Conservation (phyloP, 2,113 vertebrate species). For the Smithornis capensis region DNA sequence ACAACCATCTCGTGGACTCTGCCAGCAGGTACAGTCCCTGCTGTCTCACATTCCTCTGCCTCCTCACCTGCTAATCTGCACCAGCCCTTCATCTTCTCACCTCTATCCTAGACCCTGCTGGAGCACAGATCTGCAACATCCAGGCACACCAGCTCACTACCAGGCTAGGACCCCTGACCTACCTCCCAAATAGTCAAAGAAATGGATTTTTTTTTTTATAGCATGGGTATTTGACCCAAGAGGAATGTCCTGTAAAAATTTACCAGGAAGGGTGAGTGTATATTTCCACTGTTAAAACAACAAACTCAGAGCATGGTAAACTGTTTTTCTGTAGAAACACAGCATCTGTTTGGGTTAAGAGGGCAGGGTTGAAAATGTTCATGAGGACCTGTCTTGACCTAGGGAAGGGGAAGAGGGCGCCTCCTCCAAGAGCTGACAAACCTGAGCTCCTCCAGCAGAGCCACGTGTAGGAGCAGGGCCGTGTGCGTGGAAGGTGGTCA, state of each 20-base stretch:
- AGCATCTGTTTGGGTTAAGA: not conserved
- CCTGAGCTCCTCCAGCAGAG: not conserved
- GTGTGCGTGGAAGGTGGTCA: not conserved
- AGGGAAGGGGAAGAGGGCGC: not conserved
- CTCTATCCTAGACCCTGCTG: not conserved
- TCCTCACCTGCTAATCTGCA: not conserved
- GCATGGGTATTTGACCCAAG: not conserved
- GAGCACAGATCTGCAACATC: not conserved
- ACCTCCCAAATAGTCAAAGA: not conserved
- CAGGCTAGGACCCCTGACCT: not conserved
- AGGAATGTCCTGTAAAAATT: not conserved
- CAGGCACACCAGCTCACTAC: not conserved
- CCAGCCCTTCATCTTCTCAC: not conserved
- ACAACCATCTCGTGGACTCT: not conserved
- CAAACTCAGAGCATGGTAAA: not conserved
- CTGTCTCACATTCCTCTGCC: not conserved
- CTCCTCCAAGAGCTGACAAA: not conserved
- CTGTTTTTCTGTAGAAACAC: not conserved
- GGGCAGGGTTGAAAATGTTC: not conserved
- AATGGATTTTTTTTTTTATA: not conserved
- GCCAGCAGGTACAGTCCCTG: not conserved
- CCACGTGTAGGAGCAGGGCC: not conserved
- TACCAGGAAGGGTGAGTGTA: rapidly evolving
- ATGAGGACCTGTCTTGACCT: not conserved
- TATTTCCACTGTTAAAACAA: not conserved